phyloP scores from a whole-genome alignment of 1,140 invertebrate genomes.

The Halesus radiatus region DNA sequence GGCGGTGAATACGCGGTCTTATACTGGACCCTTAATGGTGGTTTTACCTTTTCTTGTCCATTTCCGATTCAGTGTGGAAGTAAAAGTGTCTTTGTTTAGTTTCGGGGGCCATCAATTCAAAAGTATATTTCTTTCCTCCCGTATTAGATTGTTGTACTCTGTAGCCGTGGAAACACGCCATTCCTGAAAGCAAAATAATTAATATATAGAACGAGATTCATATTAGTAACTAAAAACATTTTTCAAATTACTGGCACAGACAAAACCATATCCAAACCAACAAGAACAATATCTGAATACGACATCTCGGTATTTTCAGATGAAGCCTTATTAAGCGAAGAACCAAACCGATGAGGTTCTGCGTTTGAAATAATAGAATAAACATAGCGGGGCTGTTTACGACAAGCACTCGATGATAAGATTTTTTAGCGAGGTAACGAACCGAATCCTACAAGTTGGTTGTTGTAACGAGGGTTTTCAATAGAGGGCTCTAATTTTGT shows the following conservation, averaged over 20 bases:
- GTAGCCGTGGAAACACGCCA: constrained; percentile 95
- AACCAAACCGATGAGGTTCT: background rate
- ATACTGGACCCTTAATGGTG: background rate
- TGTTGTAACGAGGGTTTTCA: too few relatives aligned
- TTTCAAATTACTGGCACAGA: too few relatives aligned
- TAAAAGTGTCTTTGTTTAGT: constrained; percentile 89
- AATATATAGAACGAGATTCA: too few relatives aligned
- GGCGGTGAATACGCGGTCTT: too few relatives aligned
- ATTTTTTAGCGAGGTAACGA: too few relatives aligned
- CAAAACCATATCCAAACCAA: constrained; percentile 73
- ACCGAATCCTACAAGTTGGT: too few relatives aligned
- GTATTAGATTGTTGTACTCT: constrained; percentile 85
- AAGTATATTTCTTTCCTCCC: constrained; percentile 88
- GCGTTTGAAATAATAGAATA: background rate
- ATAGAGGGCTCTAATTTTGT: too few relatives aligned
- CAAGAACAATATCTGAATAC: too few relatives aligned
- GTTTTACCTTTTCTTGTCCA: constrained; percentile 91
- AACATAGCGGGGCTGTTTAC: background rate
- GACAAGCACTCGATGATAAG: background rate
- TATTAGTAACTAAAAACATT: too few relatives aligned
- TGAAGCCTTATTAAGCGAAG: background rate
- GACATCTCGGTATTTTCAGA: background rate
- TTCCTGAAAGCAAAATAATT: constrained; percentile 71
- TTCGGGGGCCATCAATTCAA: constrained; percentile 92
- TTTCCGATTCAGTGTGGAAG: constrained; percentile 94